Evolutionary conservation across 2,113 vertebrate species (phyloP).

Genomic region (Lophius piscatorius): DNA sequence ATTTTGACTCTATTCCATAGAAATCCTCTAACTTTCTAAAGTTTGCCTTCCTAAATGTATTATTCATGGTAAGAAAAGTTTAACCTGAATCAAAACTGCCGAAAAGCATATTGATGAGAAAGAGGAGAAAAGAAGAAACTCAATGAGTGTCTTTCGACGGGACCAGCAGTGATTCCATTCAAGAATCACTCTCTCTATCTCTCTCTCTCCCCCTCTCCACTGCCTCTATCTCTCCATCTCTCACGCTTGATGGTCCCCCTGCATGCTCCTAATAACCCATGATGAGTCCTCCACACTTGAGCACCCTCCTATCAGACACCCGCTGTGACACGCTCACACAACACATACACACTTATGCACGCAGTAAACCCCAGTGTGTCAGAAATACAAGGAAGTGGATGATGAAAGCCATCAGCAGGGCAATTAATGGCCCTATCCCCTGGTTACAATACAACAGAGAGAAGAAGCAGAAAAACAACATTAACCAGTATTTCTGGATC

Average conservation of each 20-base stretch:
- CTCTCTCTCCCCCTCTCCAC: conserved; percentile 37
- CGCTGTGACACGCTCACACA: conserved; percentile 55
- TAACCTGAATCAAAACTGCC: neutral
- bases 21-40: neutral
- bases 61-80: neutral
- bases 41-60: too few species aligned
- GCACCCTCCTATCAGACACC: conserved; percentile 81
- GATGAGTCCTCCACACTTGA: conserved; percentile 83
- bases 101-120: neutral
- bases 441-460: conserved; percentile 45
- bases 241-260: conserved; percentile 68
- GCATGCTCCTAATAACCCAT: conserved; percentile 80
- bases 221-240: conserved; percentile 43
- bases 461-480: conserved; percentile 43
- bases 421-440: conserved; percentile 59
- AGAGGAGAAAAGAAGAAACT: neutral
- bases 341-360: conserved; percentile 31
- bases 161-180: too few species aligned
- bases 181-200: conserved; percentile 10
- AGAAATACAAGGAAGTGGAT: conserved; percentile 46
- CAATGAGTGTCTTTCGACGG: neutral
- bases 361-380: conserved; percentile 34
- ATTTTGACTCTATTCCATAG: neutral
- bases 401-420: conserved; percentile 66
- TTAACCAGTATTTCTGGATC: conserved; percentile 47